Base-by-base conservation (phyloP, 2,797 vertebrate genomes). In the Coregonus suidteri region DNA sequence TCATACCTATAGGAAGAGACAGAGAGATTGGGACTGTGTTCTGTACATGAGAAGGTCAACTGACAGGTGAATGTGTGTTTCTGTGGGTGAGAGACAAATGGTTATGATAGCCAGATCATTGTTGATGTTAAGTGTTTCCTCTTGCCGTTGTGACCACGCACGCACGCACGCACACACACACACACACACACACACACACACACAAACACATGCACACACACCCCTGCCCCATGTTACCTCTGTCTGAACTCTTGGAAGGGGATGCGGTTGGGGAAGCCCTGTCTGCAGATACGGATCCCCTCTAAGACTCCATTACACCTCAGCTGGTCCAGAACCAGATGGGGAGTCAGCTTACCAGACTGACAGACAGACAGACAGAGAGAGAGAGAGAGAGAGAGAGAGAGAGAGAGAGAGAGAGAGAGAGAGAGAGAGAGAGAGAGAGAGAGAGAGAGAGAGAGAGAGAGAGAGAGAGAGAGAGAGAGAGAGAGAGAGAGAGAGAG, bases 211-310 rank as follows among this genome's bases (percentile, higher is more conserved):
- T 6, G 6, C 37, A 41, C 37, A 7, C 37, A 41, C 37, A 7
- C 37, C 1, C 37, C 6, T 7, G 6, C 6, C 31, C 31, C 41
- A 69, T 70, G 80, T 34, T 84, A 97, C 96, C 97, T 95, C 88
- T 97, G 96, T 86, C 96, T 94, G 90, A 97, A 97, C 87, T 97
- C 96, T 89, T 97, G 96, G 92, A 98, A 98, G 64, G 96, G 95
- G 85, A 98, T 97, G 71, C 97, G 95, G 87, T 98, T 97, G 9
- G 97, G 97, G 86, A 98, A 98, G 16, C 97, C 97, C 88, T 98
- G 97, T 90, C 96, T 95, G 78, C 96, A 97, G 91, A 97, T 98
- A 62, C 96, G 96, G 86, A 97, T 98, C 25, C 96, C 96, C 86
- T 98, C 96, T 71, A 98, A 91, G 66, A 97, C 97, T 0, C 97